phyloP scores from a whole-genome alignment of 2,113 vertebrate species.

The Cyanistes caeruleus region DNA sequence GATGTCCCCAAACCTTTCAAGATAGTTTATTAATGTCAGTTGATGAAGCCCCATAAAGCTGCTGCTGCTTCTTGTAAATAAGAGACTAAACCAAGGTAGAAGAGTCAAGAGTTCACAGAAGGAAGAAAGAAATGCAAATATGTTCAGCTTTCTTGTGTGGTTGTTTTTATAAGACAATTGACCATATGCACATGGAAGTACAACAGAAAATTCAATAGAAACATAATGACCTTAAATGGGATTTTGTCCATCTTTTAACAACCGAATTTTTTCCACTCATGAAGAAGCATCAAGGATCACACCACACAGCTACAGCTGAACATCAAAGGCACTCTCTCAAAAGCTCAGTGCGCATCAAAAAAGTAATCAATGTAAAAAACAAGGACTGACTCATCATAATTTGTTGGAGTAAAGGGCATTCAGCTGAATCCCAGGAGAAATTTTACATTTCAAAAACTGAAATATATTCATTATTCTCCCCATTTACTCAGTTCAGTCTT shows the following conservation, averaged over 20 bases:
- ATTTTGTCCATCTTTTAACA: background rate
- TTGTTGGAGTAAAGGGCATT: background rate
- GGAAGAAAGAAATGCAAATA: conserved; percentile 20
- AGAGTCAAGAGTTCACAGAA: background rate
- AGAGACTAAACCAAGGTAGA: background rate
- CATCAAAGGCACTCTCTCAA: conserved; percentile 21
- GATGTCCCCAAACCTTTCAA: background rate
- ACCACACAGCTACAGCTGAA: background rate
- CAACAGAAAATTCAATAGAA: background rate
- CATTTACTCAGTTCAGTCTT: background rate
- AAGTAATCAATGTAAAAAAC: conserved; percentile 21
- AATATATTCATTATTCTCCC: background rate
- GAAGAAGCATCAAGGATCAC: background rate
- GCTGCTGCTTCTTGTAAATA: background rate
- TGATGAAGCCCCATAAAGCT: background rate
- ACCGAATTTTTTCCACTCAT: fast-evolving
- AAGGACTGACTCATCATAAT: background rate
- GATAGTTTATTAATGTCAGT: background rate
- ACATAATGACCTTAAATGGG: background rate
- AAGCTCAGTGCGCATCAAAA: background rate
- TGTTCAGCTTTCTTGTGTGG: background rate
- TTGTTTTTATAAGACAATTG: background rate
- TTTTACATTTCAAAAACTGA: background rate
- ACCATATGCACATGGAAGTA: background rate
- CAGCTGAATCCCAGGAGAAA: background rate